A percentile compares a stretch with the other conserved stretches of the same genome.
Conservation (phyloP, 2,888 invertebrate species). For the Anagyrus pseudococci region DNA sequence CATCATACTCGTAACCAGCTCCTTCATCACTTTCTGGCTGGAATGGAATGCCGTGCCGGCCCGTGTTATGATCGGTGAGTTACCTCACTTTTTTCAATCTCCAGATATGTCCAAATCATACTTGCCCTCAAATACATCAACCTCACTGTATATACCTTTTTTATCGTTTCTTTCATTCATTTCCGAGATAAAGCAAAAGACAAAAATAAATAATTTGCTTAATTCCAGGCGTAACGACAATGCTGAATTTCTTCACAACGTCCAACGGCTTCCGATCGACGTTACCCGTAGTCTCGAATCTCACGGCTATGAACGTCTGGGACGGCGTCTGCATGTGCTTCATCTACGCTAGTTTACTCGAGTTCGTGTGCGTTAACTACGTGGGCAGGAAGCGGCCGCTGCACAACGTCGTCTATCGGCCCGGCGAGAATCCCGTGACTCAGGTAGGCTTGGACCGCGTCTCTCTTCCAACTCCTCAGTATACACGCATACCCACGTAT, state of each 20-base stretch:
- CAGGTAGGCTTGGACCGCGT: slow-evolving; percentile 72
- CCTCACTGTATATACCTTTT: too few relatives aligned
- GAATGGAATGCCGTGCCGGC: slow-evolving; percentile 98
- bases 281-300: slow-evolving; percentile 90
- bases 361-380: slow-evolving; percentile 95
- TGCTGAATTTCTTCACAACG: slow-evolving; percentile 98
- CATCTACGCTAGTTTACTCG: slow-evolving; percentile 92
- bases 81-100: too few relatives aligned
- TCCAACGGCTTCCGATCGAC: slow-evolving; percentile 92
- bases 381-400: slow-evolving; percentile 89
- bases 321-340: slow-evolving; percentile 97
- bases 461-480: too few relatives aligned
- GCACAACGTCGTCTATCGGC: slow-evolving; percentile 88
- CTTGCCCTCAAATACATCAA: too few relatives aligned
- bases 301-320: slow-evolving; percentile 97
- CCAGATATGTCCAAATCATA: too few relatives aligned
- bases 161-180: too few relatives aligned
- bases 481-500: too few relatives aligned
- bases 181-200: too few relatives aligned
- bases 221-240: slow-evolving; percentile 89
- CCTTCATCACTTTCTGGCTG: slow-evolving; percentile 97
- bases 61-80: slow-evolving; percentile 93
- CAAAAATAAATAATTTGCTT: not conserved
- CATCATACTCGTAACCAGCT: slow-evolving; percentile 94
- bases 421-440: slow-evolving; percentile 89